Conservation (phyloP, 2,888 invertebrate genomes). For the Amiota minor region DNA sequence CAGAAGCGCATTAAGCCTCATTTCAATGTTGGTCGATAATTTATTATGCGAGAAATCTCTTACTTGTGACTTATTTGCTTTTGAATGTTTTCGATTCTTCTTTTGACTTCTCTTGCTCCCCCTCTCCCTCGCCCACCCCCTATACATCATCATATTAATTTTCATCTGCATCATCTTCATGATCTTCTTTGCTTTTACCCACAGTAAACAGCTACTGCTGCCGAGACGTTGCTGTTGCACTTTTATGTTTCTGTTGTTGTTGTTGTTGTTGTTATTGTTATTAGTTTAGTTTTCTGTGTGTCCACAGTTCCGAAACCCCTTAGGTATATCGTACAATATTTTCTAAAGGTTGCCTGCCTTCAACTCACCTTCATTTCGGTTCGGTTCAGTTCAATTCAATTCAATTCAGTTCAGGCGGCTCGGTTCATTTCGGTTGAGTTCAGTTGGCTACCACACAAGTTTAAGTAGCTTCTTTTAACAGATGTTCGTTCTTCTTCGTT, state of each 20-base stretch:
- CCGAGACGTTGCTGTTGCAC: not conserved
- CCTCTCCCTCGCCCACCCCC: not conserved
- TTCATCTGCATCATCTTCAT: not conserved
- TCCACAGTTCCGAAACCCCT: not conserved
- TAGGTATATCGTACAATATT: not conserved
- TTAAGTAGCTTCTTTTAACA: not conserved
- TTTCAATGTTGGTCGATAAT: constrained; percentile 64
- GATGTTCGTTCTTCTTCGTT: not conserved
- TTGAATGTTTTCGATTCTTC: constrained; percentile 53
- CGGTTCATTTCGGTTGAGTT: not conserved
- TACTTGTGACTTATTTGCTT: constrained; percentile 71
- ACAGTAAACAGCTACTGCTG: too few species aligned
- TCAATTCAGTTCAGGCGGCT: not conserved
- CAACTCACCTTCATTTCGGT: not conserved
- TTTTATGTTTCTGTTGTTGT: constrained; percentile 42
- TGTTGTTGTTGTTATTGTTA: constrained; percentile 41
- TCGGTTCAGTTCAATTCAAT: not conserved
- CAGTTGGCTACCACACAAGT: constrained; percentile 9
- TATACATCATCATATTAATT: not conserved
- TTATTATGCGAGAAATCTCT: constrained; percentile 71
- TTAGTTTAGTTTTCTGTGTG: constrained; percentile 56
- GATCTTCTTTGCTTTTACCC: not conserved
- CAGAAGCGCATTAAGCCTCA: constrained; percentile 63
- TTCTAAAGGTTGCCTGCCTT: too few species aligned
- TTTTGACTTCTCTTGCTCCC: constrained; percentile 27